phyloP scores from a whole-genome alignment of 2,797 vertebrate species.

The Sebastes cheni region DNA sequence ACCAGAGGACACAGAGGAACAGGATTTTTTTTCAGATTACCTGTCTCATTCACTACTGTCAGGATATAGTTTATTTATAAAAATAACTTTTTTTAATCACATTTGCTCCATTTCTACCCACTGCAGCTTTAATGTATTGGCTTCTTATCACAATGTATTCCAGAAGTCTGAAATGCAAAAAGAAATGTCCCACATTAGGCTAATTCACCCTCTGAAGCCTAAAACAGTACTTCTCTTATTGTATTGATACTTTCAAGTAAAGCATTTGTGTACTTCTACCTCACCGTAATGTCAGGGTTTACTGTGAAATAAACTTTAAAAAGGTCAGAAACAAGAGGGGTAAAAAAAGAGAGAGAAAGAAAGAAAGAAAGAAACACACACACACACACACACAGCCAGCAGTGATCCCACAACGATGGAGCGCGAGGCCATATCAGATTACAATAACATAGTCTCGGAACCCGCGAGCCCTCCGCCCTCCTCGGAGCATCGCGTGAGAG shows the following conservation, averaged over 20 bases:
- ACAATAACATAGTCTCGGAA: constrained; percentile 75
- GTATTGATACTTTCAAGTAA: background rate
- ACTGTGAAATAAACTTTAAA: background rate
- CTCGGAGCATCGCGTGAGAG: constrained; percentile 86
- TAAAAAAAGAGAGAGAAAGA: background rate
- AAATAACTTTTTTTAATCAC: no score
- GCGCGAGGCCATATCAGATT: constrained; percentile 78
- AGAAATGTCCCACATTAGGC: no score
- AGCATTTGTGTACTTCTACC: background rate
- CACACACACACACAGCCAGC: constrained; percentile 12
- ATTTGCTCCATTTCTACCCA: no score
- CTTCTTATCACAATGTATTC: no score
- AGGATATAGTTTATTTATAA: no score
- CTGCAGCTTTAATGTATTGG: no score
- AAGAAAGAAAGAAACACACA: background rate
- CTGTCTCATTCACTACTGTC: no score
- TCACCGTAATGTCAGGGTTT: background rate
- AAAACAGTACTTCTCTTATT: background rate
- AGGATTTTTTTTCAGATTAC: no score
- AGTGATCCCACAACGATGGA: constrained; percentile 59
- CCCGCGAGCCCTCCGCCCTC: constrained; percentile 71
- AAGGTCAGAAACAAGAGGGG: background rate
- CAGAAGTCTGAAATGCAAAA: no score
- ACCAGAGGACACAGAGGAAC: no score
- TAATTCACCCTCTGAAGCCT: no score